A percentile compares a stretch with the other conserved stretches of the same genome.
These are phyloP conservation scores for Alexandromys fortis DNA, from an alignment of 2,113 vertebrate genomes.

Conservation along the genomic window DNA sequence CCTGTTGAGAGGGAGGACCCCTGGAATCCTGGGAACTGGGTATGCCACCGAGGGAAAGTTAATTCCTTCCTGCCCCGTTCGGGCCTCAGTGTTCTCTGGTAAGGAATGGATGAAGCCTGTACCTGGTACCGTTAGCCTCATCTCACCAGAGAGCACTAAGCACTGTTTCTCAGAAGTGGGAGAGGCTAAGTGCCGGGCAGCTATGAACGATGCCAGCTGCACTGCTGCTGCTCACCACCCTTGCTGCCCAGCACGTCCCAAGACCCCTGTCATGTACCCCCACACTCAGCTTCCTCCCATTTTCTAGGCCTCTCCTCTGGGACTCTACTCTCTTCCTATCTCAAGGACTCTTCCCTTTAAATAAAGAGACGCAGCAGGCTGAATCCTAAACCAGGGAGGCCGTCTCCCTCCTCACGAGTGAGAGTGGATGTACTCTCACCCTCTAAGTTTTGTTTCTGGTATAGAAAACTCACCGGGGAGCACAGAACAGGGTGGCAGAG, in stretches of 20 bases:
- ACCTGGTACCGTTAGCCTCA: background rate
- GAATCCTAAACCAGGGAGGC: background rate
- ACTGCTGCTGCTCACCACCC: background rate
- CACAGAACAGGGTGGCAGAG: background rate
- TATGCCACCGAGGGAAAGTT: background rate
- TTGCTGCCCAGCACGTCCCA: background rate
- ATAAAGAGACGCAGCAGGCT: background rate
- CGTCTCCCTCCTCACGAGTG: background rate
- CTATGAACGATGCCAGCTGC: constrained; percentile 12
- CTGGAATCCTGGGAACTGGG: background rate
- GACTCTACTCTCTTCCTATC: background rate
- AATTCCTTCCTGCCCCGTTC: background rate
- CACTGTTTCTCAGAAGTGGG: constrained; percentile 72
- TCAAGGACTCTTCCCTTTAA: background rate
- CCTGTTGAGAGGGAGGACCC: background rate
- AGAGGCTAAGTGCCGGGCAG: background rate
- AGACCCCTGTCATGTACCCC: background rate
- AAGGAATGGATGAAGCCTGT: background rate
- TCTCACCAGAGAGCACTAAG: background rate
- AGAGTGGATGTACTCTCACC: background rate
- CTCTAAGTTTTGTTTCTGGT: background rate
- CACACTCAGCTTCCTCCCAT: background rate
- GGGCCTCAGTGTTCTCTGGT: background rate
- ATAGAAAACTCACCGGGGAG: background rate
- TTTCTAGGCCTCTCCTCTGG: background rate